Evolutionary conservation across 2,888 invertebrate genomes (phyloP).

Genomic region (Rhagophthalmus giganteus): DNA sequence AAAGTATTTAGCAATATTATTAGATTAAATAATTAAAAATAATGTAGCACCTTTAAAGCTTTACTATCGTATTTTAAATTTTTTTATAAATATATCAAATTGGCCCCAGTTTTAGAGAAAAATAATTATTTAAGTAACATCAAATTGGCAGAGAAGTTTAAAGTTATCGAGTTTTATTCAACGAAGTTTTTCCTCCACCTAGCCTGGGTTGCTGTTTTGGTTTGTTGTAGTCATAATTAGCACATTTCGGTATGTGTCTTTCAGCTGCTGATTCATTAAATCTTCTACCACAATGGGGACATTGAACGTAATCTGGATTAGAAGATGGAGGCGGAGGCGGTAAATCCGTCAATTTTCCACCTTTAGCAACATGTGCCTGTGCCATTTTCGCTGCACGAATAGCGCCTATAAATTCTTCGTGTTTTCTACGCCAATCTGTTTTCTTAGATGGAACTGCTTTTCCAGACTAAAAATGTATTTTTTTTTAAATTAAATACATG

Average conservation of each 20-base stretch:
- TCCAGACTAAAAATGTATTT: slow-evolving; percentile 6
- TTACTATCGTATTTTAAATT: too few relatives aligned
- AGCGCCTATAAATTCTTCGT: slow-evolving; percentile 89
- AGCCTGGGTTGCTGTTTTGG: slow-evolving; percentile 59
- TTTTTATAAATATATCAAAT: too few relatives aligned
- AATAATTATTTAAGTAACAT: neutral
- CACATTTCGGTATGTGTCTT: slow-evolving; percentile 91
- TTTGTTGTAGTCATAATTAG: slow-evolving; percentile 79
- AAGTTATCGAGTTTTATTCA: neutral
- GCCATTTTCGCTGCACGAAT: slow-evolving; percentile 89
- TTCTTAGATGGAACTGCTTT: slow-evolving; percentile 13
- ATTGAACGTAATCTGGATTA: slow-evolving; percentile 87
- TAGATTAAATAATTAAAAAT: too few relatives aligned
- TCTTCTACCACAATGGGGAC: slow-evolving; percentile 83
- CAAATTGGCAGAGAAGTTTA: neutral
- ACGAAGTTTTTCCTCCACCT: slow-evolving; percentile 4
- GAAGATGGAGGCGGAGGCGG: slow-evolving; percentile 89
- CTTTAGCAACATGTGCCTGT: slow-evolving; percentile 76
- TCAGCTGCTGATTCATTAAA: slow-evolving; percentile 86
- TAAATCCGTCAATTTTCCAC: slow-evolving; percentile 84
- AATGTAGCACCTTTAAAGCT: too few relatives aligned
- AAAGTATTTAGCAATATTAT: too few relatives aligned
- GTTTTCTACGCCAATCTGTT: slow-evolving; percentile 85
- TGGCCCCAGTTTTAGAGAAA: too few relatives aligned
- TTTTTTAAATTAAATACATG: neutral